Conservation (phyloP, 2,113 vertebrate species). For the Manacus vitellinus region DNA sequence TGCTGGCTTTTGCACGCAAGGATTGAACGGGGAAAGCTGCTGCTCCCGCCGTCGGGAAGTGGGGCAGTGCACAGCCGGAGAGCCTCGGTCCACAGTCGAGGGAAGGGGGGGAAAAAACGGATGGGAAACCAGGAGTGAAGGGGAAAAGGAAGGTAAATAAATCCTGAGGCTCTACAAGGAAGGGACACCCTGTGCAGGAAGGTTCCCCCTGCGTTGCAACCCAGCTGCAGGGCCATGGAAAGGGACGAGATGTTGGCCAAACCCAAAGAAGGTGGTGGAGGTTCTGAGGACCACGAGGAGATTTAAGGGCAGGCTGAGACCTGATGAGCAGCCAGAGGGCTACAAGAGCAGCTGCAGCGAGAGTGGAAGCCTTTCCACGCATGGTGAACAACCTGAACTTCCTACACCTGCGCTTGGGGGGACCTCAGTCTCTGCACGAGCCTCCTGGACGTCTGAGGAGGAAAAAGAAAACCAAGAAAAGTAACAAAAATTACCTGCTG, state of each 20-base stretch:
- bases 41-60: accelerated
- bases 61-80: not conserved
- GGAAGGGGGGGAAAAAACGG: accelerated
- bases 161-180: not conserved
- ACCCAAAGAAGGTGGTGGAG: not conserved
- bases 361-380: not conserved
- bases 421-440: accelerated
- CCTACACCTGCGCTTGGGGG: not conserved
- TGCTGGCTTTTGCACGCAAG: not conserved
- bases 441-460: accelerated
- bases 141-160: not conserved
- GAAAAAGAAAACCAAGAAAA: not conserved
- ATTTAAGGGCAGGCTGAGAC: not conserved
- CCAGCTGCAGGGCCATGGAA: accelerated
- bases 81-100: accelerated
- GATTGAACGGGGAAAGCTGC: not conserved
- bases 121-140: not conserved
- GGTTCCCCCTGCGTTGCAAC: accelerated
- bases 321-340: accelerated
- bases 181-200: accelerated
- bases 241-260: accelerated
- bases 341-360: not conserved
- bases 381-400: not conserved
- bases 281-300: not conserved
- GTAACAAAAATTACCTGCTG: accelerated